Conservation (phyloP, 2,888 invertebrate species). For the Camponotus fellah region DNA sequence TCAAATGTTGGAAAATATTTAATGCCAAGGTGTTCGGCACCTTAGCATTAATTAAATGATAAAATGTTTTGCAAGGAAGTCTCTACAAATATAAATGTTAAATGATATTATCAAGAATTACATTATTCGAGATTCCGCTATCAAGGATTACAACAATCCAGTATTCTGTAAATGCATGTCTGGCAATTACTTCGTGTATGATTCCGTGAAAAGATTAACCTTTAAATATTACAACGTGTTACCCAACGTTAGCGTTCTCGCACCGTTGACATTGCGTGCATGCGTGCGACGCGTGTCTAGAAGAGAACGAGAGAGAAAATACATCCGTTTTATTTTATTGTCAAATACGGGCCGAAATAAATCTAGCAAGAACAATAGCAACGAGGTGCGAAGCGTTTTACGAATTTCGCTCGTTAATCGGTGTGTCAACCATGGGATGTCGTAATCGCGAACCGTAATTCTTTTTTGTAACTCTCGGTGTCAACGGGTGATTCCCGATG, state of each 20-base stretch:
- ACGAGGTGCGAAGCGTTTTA: slow-evolving; percentile 28
- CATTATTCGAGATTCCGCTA: slow-evolving; percentile 6
- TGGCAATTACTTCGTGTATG: slow-evolving; percentile 4
- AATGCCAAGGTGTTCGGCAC: neutral
- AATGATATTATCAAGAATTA: slow-evolving; percentile 26
- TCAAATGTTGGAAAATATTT: slow-evolving; percentile 8
- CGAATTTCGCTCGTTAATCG: neutral
- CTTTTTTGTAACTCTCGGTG: slow-evolving; percentile 3
- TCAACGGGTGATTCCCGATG: neutral
- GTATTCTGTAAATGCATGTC: slow-evolving; percentile 6
- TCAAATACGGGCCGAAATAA: slow-evolving; percentile 16
- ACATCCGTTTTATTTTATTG: neutral
- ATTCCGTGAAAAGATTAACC: slow-evolving; percentile 51
- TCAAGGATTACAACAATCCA: slow-evolving; percentile 52
- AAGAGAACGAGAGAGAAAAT: neutral
- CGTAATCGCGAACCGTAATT: slow-evolving; percentile 18
- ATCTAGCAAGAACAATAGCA: neutral
- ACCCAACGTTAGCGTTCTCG: slow-evolving; percentile 26
- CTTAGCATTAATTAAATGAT: neutral
- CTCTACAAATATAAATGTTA: slow-evolving; percentile 3
- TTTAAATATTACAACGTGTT: slow-evolving; percentile 13
- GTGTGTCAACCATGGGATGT: slow-evolving; percentile 21
- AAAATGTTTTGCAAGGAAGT: slow-evolving; percentile 13
- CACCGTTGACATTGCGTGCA: neutral
- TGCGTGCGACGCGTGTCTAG: neutral